A percentile compares a stretch with the other conserved stretches of the same genome.
Evolutionary conservation across 2,888 invertebrate species (phyloP).

Genomic region (Pachliopta kotzebuea): DNA sequence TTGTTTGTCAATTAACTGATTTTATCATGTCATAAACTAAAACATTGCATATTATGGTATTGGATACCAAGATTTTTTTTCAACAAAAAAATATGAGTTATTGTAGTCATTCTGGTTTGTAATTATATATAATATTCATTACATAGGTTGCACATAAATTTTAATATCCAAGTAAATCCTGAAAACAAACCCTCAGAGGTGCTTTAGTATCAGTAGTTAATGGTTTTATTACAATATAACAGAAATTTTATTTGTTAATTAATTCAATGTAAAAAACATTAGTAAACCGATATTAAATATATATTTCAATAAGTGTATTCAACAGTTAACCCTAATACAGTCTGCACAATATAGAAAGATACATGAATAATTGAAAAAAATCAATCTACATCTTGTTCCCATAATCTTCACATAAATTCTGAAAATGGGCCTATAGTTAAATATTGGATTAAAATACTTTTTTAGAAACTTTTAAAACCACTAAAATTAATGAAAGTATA

Average conservation of each 20-base stretch:
- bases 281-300: background rate
- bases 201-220: background rate
- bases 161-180: too few relatives aligned
- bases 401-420: background rate
- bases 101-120: too few relatives aligned
- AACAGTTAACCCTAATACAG: background rate
- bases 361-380: background rate
- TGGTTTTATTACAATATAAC: background rate
- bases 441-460: background rate
- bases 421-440: background rate
- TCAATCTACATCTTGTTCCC: background rate
- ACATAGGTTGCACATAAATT: too few relatives aligned
- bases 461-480: background rate
- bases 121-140: too few relatives aligned
- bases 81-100: too few relatives aligned
- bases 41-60: too few relatives aligned
- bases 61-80: too few relatives aligned
- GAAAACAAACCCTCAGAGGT: too few relatives aligned
- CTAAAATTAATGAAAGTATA: slow-evolving; percentile 7
- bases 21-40: too few relatives aligned
- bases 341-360: background rate
- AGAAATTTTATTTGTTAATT: background rate
- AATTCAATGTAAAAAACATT: background rate
- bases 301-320: background rate
- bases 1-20: background rate